Base-by-base conservation (phyloP, 1,140 invertebrate species). In the Aphaenogaster rudis region DNA sequence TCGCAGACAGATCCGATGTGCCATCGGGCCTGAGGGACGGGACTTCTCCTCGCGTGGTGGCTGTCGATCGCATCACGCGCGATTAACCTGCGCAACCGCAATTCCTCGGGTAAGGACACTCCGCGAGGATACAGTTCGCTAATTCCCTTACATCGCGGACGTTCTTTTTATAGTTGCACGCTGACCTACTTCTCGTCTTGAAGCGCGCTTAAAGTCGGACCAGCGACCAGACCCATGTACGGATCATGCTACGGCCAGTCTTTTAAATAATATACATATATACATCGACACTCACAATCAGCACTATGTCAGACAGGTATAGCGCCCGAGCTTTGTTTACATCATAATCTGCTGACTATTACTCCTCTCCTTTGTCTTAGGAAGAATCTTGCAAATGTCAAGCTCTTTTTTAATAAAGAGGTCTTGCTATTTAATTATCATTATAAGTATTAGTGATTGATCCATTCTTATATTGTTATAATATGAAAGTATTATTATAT, bases 151-250 rank as follows among this genome's bases (percentile, higher is more conserved):
- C 88, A 90, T 89, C 82, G 91, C 93, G 92, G 90, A 90, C 91
- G 92, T 94, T 94, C 94, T 95, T 95, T 94, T 95, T 94, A 94
- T 95, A 95, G 94, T 67, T 67, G 94, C 86, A 69, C 86, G 80
- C 90, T 93, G 94, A 95, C 94, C 94, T 94, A 92, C 86, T 94
- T 95, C 84, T 88, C 67, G 81, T 84, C 64, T 74, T 86, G 76
- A 88, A 89, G 86, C 82, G 86, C 88, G 90, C 90, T 74, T 9
- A 39, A 42, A 92, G 92, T 94, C 88, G 87, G n/a, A 86, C 88
- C 90, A 86, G 84, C 91, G 90, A 91, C 87, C 92, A 87, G 86
- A 91, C 80, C 87, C 85, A 87, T 87, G 84, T 92, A 71, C 86
- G 82, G 79, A 91, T 86, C 89, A 92, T 93, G 88, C 72, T 72